A percentile compares a stretch with the other conserved stretches of the same genome.
These are phyloP conservation scores for Lithophane socia DNA, from an alignment of 2,888 invertebrate species.

Conservation along the genomic window DNA sequence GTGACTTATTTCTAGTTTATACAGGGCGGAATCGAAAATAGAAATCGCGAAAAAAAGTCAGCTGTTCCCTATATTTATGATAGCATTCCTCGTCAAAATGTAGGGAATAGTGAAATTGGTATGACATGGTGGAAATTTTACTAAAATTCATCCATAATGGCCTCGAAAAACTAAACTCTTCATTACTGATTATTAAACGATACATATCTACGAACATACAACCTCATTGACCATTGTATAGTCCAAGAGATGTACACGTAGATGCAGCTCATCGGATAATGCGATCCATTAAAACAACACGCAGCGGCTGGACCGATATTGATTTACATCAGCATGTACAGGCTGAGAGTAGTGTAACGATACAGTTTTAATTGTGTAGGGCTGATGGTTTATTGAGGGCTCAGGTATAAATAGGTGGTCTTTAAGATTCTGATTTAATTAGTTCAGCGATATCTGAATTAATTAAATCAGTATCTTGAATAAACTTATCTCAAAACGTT, in stretches of 20 bases:
- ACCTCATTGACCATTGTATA: slow-evolving; percentile 8
- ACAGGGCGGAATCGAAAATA: too few relatives aligned
- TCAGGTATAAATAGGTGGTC: background rate
- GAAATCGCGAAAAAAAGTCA: too few relatives aligned
- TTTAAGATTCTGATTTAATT: slow-evolving; percentile 12
- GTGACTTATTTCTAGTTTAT: background rate
- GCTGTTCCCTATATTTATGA: too few relatives aligned
- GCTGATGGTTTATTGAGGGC: slow-evolving; percentile 31
- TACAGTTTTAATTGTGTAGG: slow-evolving; percentile 43
- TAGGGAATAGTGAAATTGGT: too few relatives aligned
- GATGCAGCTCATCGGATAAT: slow-evolving; percentile 71
- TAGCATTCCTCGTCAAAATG: too few relatives aligned
- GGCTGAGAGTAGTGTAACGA: slow-evolving; percentile 7
- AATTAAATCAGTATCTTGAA: too few relatives aligned
- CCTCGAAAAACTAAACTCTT: background rate
- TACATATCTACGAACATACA: background rate
- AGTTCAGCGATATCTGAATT: background rate
- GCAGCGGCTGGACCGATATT: slow-evolving; percentile 70
- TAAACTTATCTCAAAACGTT: background rate
- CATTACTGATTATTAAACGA: background rate
- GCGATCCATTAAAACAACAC: slow-evolving; percentile 75
- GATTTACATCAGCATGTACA: slow-evolving; percentile 68
- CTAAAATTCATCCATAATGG: background rate
- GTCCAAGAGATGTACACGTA: slow-evolving; percentile 15
- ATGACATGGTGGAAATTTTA: background rate